Conservation (phyloP, 2,888 invertebrate species). For the Tenthredo livida region DNA sequence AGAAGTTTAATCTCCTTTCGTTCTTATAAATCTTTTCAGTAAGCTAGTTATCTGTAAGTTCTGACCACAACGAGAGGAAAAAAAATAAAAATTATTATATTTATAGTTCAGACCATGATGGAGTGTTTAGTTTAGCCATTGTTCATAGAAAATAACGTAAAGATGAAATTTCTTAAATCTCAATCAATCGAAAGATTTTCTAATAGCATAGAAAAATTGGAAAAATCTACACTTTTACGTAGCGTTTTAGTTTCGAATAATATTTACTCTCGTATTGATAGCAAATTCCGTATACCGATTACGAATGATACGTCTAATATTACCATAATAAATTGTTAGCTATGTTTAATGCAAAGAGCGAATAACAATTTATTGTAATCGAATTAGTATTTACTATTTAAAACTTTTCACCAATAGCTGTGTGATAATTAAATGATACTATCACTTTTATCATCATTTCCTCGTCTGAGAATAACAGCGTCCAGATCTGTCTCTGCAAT, state of each 20-base stretch:
- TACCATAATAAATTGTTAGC: background rate
- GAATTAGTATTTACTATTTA: background rate
- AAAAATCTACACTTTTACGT: background rate
- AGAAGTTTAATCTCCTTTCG: background rate
- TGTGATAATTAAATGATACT: background rate
- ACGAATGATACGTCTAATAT: background rate
- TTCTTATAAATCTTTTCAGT: background rate
- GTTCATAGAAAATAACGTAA: too few relatives aligned
- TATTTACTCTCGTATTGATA: background rate
- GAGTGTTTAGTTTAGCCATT: too few relatives aligned
- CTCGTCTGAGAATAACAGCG: background rate
- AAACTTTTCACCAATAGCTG: background rate
- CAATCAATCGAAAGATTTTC: background rate
- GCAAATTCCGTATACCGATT: background rate
- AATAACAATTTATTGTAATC: background rate
- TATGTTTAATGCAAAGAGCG: background rate
- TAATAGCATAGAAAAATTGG: background rate
- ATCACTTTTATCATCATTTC: background rate
- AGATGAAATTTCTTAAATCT: background rate
- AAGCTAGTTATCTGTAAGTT: background rate
- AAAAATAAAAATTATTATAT: background rate
- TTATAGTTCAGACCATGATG: background rate
- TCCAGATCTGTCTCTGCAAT: background rate
- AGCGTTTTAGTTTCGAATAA: background rate
- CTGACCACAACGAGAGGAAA: background rate